Base-by-base conservation (phyloP, 2,113 vertebrate genomes). In the Lycaon pictus region DNA sequence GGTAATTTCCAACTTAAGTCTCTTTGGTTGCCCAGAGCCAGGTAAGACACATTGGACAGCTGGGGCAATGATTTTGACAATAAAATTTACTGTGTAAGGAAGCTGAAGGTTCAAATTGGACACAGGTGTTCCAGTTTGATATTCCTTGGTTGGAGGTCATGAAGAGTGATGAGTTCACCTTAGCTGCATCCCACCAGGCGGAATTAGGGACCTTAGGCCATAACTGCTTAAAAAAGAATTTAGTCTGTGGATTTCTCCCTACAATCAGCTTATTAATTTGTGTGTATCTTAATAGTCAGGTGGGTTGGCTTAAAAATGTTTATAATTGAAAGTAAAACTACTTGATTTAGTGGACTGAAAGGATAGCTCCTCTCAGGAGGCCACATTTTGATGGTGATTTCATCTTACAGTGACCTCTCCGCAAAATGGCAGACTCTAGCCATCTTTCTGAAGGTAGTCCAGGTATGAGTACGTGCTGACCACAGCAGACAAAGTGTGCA, bases 31-130 rank as follows among this genome's bases (percentile, higher is more conserved):
- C 81, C 23, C 17, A 35, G 63, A 97, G 85, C 22, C 35, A 90
- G 62, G 27, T 89, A 95, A 89, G 90, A 12, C 12, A 86, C 22
- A 43, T 22, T n/a, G 37, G 20, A 25, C 19, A 58, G 17, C 11
- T 55, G n/a, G 63, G 72, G 20, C 37, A 91, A 95, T 93, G 83
- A 48, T 96, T 92, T 93, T 95, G 37, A 79, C 48, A 90, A 48
- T 79, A 56, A 92, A 81, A 80, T 7, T 93, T 84, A 60, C 22
- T 22, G 58, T 58, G 17, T 32, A 63, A 58, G 51, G 62, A 83
- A 95, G 83, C 58, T 22, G 16, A 72, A 93, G 19, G 19, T 7
- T 37, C 48, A 53, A 53, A 83, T 5, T 55, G 77, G 76, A 51
- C 27, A 32, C 35, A 90, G 27, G 37, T 92, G 56, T 62, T 90